These are phyloP conservation scores for Aphelocoma californica DNA, from an alignment of 2,797 vertebrate genomes.

Conservation along the genomic window DNA sequence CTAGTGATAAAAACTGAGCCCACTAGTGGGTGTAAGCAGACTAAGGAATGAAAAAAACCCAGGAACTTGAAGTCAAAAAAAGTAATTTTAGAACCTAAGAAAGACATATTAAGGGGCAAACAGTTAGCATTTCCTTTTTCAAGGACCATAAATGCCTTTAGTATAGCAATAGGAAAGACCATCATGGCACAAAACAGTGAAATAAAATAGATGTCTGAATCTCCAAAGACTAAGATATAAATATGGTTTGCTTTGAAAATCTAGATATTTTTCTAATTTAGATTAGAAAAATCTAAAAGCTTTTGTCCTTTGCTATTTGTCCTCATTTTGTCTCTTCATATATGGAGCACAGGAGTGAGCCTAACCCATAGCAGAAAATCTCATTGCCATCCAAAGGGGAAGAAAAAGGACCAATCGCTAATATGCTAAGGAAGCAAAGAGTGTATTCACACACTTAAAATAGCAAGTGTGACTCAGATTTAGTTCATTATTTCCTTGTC, in stretches of 20 bases:
- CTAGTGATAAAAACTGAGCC: background rate
- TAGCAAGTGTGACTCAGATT: background rate
- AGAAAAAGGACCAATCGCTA: background rate
- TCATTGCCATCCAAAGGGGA: background rate
- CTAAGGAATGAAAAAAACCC: background rate
- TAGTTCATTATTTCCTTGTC: background rate
- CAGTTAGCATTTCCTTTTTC: background rate
- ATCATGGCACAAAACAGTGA: background rate
- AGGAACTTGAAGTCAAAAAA: background rate
- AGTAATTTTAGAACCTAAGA: background rate
- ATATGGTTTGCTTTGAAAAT: background rate
- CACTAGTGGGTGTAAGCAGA: background rate
- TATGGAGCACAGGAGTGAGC: background rate
- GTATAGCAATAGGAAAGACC: background rate
- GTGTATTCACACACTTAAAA: background rate
- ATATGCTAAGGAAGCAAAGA: background rate
- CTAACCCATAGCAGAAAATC: background rate
- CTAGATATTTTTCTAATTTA: background rate
- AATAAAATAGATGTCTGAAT: background rate
- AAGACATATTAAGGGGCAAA: background rate
- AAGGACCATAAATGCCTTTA: background rate
- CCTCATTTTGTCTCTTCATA: background rate
- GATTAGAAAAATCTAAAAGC: background rate
- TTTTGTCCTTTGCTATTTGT: background rate
- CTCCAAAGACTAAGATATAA: background rate